Base-by-base conservation (phyloP, 2,113 vertebrate genomes). In the Regulus satrapa region DNA sequence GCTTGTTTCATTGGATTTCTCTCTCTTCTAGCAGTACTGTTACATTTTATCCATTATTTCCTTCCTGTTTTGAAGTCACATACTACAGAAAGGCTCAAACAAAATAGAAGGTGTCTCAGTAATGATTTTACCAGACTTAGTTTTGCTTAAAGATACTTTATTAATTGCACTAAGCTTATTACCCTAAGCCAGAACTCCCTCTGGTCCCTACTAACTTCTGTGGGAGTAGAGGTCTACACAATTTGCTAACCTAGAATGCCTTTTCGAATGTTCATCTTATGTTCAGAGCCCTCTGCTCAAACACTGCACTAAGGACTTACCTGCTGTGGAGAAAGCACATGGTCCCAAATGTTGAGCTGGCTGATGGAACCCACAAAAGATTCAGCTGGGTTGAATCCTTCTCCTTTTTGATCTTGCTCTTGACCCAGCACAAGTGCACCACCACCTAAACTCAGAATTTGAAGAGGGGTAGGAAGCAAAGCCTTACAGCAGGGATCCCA, bases 311-410 rank as follows among this genome's bases (percentile, higher is more conserved):
- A 92, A 92, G 54, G 64, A 97, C 92, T 95, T 96, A 99, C 99
- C 98, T 99, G 99, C 91, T 99, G 98, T 87, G 98, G 98, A 58
- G 98, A 98, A 51, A 99, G 98, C 77, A 99, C 98, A n/a, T 98
- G 97, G 96, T 99, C 98, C 99, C 99, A 99, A 93, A 99, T 99
- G 97, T 99, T 99, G 78, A 99, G 98, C 66, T 99, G 99, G 97
- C 99, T 99, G 93, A 99, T 96, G 83, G 99, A 99, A 29, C 99
- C 99, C 54, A 99, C 99, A 78, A 99, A 99, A 78, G 99, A 99
- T 96, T 99, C 99, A 7, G 99, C 99, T 48, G 99, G 99, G 93
- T 99, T 99, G 97, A 99, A 99, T 69, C 99, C 99, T 74, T 99
- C 99, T 32, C 99, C 99, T 95, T 98, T 99, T 97, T 98, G 97